A percentile compares a stretch with the other conserved stretches of the same genome.
Conservation (phyloP, 1,140 invertebrate species). For the Pantala flavescens region DNA sequence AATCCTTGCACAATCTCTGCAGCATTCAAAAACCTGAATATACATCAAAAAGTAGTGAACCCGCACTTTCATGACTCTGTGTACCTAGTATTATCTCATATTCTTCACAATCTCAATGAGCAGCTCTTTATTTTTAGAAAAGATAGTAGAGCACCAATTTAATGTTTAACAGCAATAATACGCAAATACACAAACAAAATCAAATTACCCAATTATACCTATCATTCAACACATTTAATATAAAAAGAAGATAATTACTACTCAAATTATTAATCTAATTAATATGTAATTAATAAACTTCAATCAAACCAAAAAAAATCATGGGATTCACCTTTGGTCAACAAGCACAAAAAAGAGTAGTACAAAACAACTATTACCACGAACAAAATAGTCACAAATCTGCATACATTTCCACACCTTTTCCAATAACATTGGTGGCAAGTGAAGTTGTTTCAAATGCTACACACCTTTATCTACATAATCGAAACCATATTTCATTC, state of each 20-base stretch:
- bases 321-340: background rate
- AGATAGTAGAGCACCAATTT: background rate
- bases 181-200: background rate
- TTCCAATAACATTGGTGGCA: background rate
- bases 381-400: background rate
- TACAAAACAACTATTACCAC: background rate
- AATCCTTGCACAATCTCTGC: background rate
- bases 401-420: background rate
- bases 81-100: background rate
- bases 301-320: background rate
- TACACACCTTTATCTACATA: background rate
- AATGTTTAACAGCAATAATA: background rate
- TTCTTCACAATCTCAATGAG: background rate
- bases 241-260: background rate
- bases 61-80: background rate
- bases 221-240: background rate
- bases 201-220: background rate
- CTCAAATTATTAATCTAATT: background rate
- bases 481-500: background rate
- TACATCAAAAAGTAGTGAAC: slow-evolving; percentile 2
- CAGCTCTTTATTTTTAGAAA: background rate
- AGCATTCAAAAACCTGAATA: background rate
- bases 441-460: background rate
- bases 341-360: background rate
- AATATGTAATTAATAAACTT: background rate